phyloP scores from a whole-genome alignment of 2,888 invertebrate species.

The Drosophila pullipes region DNA sequence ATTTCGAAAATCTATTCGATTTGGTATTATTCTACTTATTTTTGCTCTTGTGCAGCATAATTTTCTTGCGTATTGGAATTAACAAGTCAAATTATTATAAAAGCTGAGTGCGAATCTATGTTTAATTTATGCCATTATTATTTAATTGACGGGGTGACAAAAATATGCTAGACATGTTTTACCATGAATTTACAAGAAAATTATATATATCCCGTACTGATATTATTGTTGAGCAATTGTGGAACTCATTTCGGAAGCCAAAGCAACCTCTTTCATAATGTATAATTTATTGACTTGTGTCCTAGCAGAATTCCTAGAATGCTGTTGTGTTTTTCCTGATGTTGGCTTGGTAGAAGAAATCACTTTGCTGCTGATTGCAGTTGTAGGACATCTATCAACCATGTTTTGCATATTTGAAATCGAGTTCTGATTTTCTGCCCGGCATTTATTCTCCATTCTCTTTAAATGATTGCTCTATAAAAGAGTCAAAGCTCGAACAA shows the following conservation, averaged over 20 bases:
- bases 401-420: too few relatives aligned
- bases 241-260: not conserved
- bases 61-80: too few relatives aligned
- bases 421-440: not conserved
- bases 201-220: not conserved
- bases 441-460: too few relatives aligned
- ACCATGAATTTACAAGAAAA: not conserved
- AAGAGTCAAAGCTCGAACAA: not conserved
- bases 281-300: not conserved
- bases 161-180: not conserved
- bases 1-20: not conserved
- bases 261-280: not conserved
- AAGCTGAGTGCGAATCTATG: not conserved
- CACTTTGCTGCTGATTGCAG: not conserved
- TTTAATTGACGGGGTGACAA: not conserved
- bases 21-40: not conserved
- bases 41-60: not conserved
- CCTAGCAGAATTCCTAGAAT: not conserved
- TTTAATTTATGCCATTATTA: not conserved
- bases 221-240: not conserved
- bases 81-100: not conserved
- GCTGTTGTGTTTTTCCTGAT: not conserved
- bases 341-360: not conserved
- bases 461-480: not conserved
- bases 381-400: not conserved